Evolutionary conservation across 2,797 vertebrate species (phyloP), one percentile per base, ranked within the genome.

Genomic region (Sebastes hopkinsi): DNA sequence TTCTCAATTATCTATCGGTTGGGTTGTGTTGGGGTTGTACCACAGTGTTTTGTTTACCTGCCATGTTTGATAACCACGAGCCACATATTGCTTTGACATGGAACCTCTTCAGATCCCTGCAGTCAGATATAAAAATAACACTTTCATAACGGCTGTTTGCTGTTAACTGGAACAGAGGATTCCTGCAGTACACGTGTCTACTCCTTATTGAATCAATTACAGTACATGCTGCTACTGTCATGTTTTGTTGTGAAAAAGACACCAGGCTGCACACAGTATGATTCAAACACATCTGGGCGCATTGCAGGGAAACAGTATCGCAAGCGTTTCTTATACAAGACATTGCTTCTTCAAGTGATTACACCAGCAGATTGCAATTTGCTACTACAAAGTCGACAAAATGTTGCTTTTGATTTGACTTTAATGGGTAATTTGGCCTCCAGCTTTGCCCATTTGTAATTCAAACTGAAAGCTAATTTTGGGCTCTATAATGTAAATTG

Each of bases 21-120:
- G 42, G 60, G 30, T 74, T 72, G 34, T 81, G 23, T 56, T 30
- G 46, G 16, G 38, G 32, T 64, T 59, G 54, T 16, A 32, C 30
- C 1, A 18, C 79, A 3, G 60, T 7, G 52, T 61, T 85, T 78
- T 90, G 76, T 90, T 88, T 87, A 62, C 83, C 76, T 84, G 72
- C 77, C 80, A 13, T 81, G 84, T 88, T 88, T 84, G 72, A 89
- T 72, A 65, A 86, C 59, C 30, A 25, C 6, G 3, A 62, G 69
- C 59, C 61, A 23, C 67, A 77, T 72, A 82, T 81, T 82, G 80
- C 84, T 22, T 34, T 54, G 62, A 78, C 56, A 25, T 65, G 12
- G 27, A 85, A 67, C 54, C 30, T 69, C 32, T 59, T 76, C 55
- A 58, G 18, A 76, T 79, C 22, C 10, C 72, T 36, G 71, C 79